Percentiles rank a stretch among this genome's conserved stretches.
Conservation (phyloP, 2,113 vertebrate species). For the Equus przewalskii region DNA sequence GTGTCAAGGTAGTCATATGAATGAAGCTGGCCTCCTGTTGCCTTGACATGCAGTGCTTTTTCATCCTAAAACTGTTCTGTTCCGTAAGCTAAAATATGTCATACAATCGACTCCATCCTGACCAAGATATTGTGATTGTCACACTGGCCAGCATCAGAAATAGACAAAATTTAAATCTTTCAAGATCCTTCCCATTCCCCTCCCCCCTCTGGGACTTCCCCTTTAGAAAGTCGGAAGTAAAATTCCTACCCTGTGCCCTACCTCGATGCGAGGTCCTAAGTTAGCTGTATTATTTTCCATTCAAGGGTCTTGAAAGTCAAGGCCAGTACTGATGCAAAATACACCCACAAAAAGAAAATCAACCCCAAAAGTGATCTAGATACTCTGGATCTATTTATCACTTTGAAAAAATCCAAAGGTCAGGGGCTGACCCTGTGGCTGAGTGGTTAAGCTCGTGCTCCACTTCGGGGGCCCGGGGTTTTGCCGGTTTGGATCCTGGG, state of each 20-base stretch:
- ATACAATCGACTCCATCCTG: not conserved
- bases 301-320: not conserved
- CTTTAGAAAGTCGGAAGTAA: not conserved
- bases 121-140: not conserved
- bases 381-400: not conserved
- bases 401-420: not conserved
- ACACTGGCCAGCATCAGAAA: not conserved
- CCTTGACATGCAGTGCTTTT: not conserved
- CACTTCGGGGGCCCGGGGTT: no score
- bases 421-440: not conserved
- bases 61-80: no score
- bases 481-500: no score
- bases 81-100: not conserved
- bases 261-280: no score
- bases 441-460: no score
- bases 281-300: not conserved
- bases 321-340: not conserved
- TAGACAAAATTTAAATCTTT: not conserved
- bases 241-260: not conserved
- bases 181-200: rapidly evolving
- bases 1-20: no score
- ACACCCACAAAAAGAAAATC: not conserved
- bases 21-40: not conserved
- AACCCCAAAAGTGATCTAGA: not conserved
- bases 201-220: no score